Evolutionary conservation across 2,888 invertebrate genomes (phyloP).

Genomic region (Halictus quadricinctus): DNA sequence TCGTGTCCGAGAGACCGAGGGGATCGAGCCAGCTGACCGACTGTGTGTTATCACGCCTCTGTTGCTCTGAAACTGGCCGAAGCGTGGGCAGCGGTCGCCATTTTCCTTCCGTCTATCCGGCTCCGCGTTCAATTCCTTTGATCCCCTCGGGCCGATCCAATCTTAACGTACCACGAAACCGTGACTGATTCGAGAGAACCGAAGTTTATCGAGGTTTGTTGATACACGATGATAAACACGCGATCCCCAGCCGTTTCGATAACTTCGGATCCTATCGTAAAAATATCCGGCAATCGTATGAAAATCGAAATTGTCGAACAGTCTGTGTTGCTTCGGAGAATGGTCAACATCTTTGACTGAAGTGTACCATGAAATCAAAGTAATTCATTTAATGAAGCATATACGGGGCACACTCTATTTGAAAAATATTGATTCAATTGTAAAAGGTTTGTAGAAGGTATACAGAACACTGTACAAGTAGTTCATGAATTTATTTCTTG

Average conservation of each 20-base stretch:
- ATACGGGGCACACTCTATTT: too few relatives aligned
- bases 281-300: neutral
- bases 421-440: too few relatives aligned
- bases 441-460: too few relatives aligned
- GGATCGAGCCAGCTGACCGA: neutral
- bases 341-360: too few relatives aligned
- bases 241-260: neutral
- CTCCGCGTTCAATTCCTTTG: neutral
- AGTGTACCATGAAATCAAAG: too few relatives aligned
- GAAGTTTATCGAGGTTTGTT: neutral
- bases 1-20: neutral
- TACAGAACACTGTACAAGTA: too few relatives aligned
- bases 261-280: neutral
- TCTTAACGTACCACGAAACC: constrained; percentile 1
- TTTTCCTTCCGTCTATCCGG: neutral
- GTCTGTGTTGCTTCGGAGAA: neutral
- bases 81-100: neutral
- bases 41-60: constrained; percentile 25
- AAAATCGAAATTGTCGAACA: neutral
- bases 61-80: constrained; percentile 8
- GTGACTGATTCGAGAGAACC: constrained; percentile 1
- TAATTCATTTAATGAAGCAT: too few relatives aligned
- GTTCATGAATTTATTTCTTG: too few relatives aligned
- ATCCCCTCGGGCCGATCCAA: neutral
- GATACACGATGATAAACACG: constrained; percentile 9